Conservation (phyloP, 35 echinoderm and acorn worm species). For the Eucidaris tribuloides region DNA sequence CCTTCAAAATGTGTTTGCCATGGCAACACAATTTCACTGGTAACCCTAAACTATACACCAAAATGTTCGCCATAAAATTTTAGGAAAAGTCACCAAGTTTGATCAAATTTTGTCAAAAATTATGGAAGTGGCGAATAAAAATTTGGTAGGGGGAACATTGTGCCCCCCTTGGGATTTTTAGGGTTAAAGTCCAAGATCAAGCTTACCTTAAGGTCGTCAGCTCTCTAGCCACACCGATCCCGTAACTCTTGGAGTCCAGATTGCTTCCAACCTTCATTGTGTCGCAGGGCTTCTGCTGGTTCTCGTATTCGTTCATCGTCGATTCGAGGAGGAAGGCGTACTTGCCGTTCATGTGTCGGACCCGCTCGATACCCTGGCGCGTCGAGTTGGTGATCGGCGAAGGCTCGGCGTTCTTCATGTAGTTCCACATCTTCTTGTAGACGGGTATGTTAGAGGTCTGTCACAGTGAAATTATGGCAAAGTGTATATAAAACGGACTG, state of each 20-base stretch:
- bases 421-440: constrained; percentile 76
- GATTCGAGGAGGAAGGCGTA: constrained; percentile 92
- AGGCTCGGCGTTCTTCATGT: constrained; percentile 40
- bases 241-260: constrained; percentile 95
- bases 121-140: too few species aligned
- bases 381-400: constrained; percentile 35
- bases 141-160: too few species aligned
- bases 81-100: too few species aligned
- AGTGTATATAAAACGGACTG: too few species aligned
- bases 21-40: too few species aligned
- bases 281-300: constrained; percentile 89
- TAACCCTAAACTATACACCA: too few species aligned
- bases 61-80: too few species aligned
- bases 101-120: too few species aligned
- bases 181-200: too few species aligned
- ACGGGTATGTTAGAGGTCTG: constrained; percentile 77
- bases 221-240: constrained; percentile 77
- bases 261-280: constrained; percentile 87
- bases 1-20: too few species aligned
- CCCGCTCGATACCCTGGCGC: constrained; percentile 51
- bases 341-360: constrained; percentile 71
- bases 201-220: constrained; percentile 43
- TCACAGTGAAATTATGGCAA: too few species aligned
- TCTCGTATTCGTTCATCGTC: constrained; percentile 86
- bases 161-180: too few species aligned